Percentiles rank a stretch among this genome's conserved stretches.
Conservation (phyloP, 64 coral and sea anemone genomes). For the Acropora yongei region DNA sequence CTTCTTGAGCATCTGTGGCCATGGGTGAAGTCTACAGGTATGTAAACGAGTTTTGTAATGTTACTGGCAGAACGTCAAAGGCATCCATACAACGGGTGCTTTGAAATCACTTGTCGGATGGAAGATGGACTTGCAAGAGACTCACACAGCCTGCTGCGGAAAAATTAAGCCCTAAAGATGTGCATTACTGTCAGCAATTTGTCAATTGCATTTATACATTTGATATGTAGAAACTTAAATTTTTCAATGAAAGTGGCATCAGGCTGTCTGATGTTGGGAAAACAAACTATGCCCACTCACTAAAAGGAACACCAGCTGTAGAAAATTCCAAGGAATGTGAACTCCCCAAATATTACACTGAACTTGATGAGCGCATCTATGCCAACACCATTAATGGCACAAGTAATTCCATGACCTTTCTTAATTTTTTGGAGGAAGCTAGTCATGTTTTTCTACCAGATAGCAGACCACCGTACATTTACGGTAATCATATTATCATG, state of each 20-base stretch:
- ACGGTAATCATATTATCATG: conserved; percentile 36
- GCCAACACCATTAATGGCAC: conserved; percentile 41
- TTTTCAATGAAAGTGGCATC: conserved; percentile 44
- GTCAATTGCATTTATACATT: conserved; percentile 32
- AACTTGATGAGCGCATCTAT: conserved; percentile 49
- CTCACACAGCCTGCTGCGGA: conserved; percentile 4
- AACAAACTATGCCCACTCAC: conserved; percentile 7
- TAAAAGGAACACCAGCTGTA: conserved; percentile 19
- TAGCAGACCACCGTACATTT: conserved; percentile 24
- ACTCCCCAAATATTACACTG: conserved; percentile 37
- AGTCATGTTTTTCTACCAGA: conserved; percentile 8
- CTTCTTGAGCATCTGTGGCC: conserved; percentile 16
- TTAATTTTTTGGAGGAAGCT: conserved; percentile 45
- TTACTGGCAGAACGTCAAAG: conserved; percentile 9
- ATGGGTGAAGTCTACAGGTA: conserved; percentile 35
- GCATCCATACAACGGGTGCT: too few relatives aligned
- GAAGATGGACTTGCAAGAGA: too few relatives aligned
- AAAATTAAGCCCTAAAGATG: conserved; percentile 15
- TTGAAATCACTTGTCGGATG: too few relatives aligned
- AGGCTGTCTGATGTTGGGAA: conserved; percentile 30
- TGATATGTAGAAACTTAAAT: conserved; percentile 11
- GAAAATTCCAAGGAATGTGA: conserved; percentile 24
- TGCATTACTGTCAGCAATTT: conserved; percentile 52
- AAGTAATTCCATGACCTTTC: conserved; percentile 56
- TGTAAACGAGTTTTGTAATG: conserved; percentile 28